Evolutionary conservation across 2,888 invertebrate species (phyloP).

Genomic region (Heterodera filipjevi): DNA sequence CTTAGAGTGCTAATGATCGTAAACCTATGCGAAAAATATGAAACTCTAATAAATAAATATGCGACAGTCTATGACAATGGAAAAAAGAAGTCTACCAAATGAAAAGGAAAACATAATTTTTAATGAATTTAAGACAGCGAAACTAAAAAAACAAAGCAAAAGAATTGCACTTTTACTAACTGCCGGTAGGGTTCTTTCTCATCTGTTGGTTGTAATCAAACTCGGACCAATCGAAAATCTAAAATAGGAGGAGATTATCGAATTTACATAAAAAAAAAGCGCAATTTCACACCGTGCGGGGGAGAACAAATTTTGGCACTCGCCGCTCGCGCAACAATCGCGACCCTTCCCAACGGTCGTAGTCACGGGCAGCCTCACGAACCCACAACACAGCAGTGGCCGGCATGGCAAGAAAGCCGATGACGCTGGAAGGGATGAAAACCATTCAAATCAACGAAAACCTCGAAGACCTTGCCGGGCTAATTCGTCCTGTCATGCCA

Average conservation of each 20-base stretch:
- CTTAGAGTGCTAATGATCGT: background rate
- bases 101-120: no score
- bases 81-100: conserved; percentile 46
- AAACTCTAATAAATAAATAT: no score
- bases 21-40: no score
- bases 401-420: background rate
- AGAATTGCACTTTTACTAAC: background rate
- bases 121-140: background rate
- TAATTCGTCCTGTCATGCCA: background rate
- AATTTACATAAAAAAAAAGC: background rate
- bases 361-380: conserved; percentile 6
- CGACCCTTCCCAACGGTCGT: conserved; percentile 14
- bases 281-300: background rate
- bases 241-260: background rate
- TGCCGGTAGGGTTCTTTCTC: background rate
- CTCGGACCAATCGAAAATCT: conserved; percentile 24
- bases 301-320: conserved; percentile 15
- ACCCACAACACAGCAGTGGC: conserved; percentile 16
- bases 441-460: background rate
- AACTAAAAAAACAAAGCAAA: background rate
- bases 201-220: background rate
- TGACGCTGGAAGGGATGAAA: background rate
- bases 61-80: no score
- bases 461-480: background rate
- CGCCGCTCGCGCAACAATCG: conserved; percentile 11